A percentile compares a stretch with the other conserved stretches of the same genome.
Conservation (phyloP, 1,140 invertebrate genomes). For the Episyrphus balteatus region DNA sequence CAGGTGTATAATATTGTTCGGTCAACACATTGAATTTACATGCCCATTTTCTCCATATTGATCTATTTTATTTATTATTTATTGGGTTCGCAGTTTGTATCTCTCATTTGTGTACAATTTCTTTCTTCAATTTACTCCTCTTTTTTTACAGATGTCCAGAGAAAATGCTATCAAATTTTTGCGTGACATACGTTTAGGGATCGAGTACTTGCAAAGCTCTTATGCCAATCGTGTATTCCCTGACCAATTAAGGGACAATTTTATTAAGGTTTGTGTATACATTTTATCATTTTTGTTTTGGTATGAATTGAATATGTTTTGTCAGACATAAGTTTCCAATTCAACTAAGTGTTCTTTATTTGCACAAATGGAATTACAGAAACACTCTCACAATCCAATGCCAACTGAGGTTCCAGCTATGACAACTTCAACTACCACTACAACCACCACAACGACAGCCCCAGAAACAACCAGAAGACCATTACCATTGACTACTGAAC, state of each 20-base stretch:
- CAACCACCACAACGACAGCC: constrained; percentile 10
- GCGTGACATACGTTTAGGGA: constrained; percentile 57
- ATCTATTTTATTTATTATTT: too few relatives aligned
- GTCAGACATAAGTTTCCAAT: not conserved
- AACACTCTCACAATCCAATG: constrained; percentile 11
- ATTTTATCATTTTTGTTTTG: not conserved
- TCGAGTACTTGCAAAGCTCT: constrained; percentile 52
- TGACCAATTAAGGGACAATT: constrained; percentile 26
- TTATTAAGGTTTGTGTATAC: constrained; percentile 14
- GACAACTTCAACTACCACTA: constrained; percentile 18
- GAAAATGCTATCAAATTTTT: constrained; percentile 61
- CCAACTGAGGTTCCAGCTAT: constrained; percentile 9
- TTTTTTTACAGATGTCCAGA: constrained; percentile 45
- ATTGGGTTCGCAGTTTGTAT: not conserved
- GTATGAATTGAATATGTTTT: not conserved
- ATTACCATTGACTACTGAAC: constrained; percentile 9
- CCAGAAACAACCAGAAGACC: constrained; percentile 22
- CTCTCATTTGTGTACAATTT: not conserved
- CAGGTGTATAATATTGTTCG: too few relatives aligned
- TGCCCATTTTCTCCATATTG: too few relatives aligned
- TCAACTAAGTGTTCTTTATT: not conserved
- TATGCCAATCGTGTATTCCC: constrained; percentile 40
- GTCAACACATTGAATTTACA: too few relatives aligned
- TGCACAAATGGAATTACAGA: not conserved
- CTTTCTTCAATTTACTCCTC: not conserved